phyloP scores from a whole-genome alignment of 1,140 invertebrate species.

The Hyphantria cunea region DNA sequence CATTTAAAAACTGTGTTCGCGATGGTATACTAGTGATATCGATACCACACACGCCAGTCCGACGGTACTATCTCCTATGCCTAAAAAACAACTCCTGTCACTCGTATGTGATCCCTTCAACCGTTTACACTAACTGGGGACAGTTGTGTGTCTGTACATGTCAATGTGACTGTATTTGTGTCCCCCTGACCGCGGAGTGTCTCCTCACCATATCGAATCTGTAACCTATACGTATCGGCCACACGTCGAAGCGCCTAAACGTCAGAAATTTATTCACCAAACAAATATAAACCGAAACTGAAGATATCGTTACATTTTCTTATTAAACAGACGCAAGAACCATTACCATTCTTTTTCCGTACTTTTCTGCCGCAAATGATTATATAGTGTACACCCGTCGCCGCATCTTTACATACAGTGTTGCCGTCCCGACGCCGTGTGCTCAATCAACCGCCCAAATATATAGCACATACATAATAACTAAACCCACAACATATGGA shows the following conservation, averaged over 20 bases:
- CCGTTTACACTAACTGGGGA: slow-evolving; percentile 59
- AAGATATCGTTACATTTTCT: too few relatives aligned
- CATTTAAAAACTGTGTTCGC: too few relatives aligned
- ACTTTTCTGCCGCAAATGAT: too few relatives aligned
- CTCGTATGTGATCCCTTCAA: slow-evolving; percentile 72
- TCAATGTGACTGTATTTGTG: too few relatives aligned
- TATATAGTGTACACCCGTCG: too few relatives aligned
- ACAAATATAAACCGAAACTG: too few relatives aligned
- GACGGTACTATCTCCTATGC: slow-evolving; percentile 24
- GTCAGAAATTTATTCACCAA: too few relatives aligned
- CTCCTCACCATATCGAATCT: neutral
- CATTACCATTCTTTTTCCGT: too few relatives aligned
- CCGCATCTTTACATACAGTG: neutral
- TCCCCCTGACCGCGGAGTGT: neutral
- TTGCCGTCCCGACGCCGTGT: slow-evolving; percentile 23
- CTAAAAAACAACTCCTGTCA: slow-evolving; percentile 44
- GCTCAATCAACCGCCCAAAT: slow-evolving; percentile 31
- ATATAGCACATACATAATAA: slow-evolving; percentile 16
- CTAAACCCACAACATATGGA: slow-evolving; percentile 18
- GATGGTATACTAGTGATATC: neutral
- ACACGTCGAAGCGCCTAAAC: too few relatives aligned
- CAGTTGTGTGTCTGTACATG: neutral
- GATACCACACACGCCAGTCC: neutral
- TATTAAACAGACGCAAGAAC: too few relatives aligned
- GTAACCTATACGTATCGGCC: too few relatives aligned